phyloP scores from a whole-genome alignment of 2,888 invertebrate genomes.

The Corbicula japonica region DNA sequence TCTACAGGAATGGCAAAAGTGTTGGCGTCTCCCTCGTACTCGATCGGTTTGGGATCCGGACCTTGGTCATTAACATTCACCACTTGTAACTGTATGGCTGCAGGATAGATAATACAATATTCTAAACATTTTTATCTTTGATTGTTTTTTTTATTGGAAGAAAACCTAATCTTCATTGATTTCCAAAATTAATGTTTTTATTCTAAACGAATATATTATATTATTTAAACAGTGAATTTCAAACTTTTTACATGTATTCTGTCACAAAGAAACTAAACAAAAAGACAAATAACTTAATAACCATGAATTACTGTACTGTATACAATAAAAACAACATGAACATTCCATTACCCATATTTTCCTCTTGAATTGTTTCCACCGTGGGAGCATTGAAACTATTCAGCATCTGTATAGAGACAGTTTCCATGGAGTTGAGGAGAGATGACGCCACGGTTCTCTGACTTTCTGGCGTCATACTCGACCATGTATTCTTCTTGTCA shows the following conservation, averaged over 20 bases:
- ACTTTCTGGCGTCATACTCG: slow-evolving; percentile 59
- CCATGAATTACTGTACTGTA: too few species aligned
- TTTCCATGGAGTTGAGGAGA: slow-evolving; percentile 76
- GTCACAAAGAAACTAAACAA: too few species aligned
- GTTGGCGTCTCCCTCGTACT: slow-evolving; percentile 55
- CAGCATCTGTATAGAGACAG: slow-evolving; percentile 73
- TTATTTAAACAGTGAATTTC: too few species aligned
- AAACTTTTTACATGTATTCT: too few species aligned
- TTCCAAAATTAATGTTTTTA: too few species aligned
- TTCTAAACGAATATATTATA: too few species aligned
- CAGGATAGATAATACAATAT: neutral
- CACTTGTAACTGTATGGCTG: slow-evolving; percentile 75
- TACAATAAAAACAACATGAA: too few species aligned
- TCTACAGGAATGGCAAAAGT: slow-evolving; percentile 69
- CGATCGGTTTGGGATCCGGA: neutral
- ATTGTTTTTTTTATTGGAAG: too few species aligned
- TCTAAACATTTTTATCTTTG: too few species aligned
- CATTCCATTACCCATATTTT: slow-evolving; percentile 71
- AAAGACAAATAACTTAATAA: too few species aligned
- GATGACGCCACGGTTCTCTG: slow-evolving; percentile 67
- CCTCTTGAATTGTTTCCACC: slow-evolving; percentile 69
- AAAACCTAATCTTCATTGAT: too few species aligned
- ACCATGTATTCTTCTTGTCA: slow-evolving; percentile 70
- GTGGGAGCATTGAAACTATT: slow-evolving; percentile 69
- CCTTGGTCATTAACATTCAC: slow-evolving; percentile 58